A percentile compares a stretch with the other conserved stretches of the same genome.
phyloP scores from a whole-genome alignment of 2,888 invertebrate genomes.

The Parthenolecanium corni region DNA sequence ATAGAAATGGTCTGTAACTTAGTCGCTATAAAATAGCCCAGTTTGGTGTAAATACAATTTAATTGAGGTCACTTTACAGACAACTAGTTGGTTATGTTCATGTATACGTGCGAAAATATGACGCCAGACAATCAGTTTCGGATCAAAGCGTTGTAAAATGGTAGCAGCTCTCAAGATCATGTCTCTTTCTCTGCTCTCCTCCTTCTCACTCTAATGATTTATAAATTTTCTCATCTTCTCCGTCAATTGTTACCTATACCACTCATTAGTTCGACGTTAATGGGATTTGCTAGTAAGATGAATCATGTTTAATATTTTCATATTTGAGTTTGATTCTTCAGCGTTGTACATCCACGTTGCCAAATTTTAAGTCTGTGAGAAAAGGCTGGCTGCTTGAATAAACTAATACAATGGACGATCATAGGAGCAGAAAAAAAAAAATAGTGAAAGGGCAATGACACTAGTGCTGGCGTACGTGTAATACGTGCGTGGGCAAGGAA shows the following conservation, averaged over 20 bases:
- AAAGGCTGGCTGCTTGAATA: not conserved
- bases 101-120: constrained; percentile 14
- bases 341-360: constrained; percentile 5
- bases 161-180: constrained; percentile 3
- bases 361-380: constrained; percentile 9
- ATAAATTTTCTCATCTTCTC: not conserved
- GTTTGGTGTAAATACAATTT: not conserved
- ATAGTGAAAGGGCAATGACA: constrained; percentile 23
- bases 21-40: too few relatives aligned
- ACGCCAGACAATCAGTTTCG: constrained; percentile 7
- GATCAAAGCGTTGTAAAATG: constrained; percentile 6
- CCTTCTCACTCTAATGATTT: not conserved
- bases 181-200: constrained; percentile 5
- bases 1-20: too few relatives aligned
- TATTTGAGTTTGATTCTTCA: constrained; percentile 5
- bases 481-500: constrained; percentile 22
- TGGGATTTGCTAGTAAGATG: constrained; percentile 3
- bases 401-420: not conserved
- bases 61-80: constrained; percentile 10
- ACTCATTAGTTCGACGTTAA: constrained; percentile 14
- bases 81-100: not conserved
- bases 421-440: too few relatives aligned
- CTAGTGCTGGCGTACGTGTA: constrained; percentile 1
- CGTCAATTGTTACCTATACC: constrained; percentile 10
- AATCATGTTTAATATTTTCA: not conserved